These are phyloP conservation scores for Macaria notata DNA, from an alignment of 2,888 invertebrate genomes.

Conservation along the genomic window DNA sequence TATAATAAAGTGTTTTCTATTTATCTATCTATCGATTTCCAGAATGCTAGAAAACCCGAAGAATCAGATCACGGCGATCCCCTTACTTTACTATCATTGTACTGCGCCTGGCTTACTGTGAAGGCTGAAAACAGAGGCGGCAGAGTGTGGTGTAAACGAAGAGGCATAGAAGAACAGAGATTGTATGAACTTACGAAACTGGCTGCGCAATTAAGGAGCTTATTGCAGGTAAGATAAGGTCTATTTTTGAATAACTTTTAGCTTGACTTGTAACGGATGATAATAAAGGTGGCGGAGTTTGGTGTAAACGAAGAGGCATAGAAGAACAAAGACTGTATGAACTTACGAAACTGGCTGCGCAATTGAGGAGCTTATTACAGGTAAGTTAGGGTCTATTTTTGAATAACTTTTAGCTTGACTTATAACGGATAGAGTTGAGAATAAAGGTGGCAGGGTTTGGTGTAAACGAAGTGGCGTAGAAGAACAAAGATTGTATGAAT, in stretches of 20 bases:
- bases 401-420: not conserved
- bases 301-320: slow-evolving; percentile 94
- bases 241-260: not conserved
- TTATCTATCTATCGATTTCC: too few species aligned
- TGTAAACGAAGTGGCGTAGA: slow-evolving; percentile 94
- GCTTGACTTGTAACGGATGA: slow-evolving; percentile 37
- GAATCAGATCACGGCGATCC: slow-evolving; percentile 98
- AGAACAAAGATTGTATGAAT: slow-evolving; percentile 98
- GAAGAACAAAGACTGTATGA: slow-evolving; percentile 99
- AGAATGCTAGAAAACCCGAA: slow-evolving; percentile 88
- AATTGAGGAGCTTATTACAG: slow-evolving; percentile 92
- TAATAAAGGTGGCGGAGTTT: slow-evolving; percentile 81
- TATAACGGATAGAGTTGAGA: slow-evolving; percentile 54
- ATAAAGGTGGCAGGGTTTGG: slow-evolving; percentile 86
- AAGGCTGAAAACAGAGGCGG: slow-evolving; percentile 82
- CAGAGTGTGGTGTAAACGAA: slow-evolving; percentile 92
- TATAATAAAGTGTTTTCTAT: too few species aligned
- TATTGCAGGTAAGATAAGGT: slow-evolving; percentile 84
- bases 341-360: slow-evolving; percentile 94
- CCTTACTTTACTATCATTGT: slow-evolving; percentile 92
- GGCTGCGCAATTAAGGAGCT: slow-evolving; percentile 92
- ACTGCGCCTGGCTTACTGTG: slow-evolving; percentile 93
- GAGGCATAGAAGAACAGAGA: slow-evolving; percentile 97
- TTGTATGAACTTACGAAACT: slow-evolving; percentile 98
- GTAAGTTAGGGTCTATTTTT: slow-evolving; percentile 53